phyloP scores from a whole-genome alignment of 2,113 vertebrate genomes.

The Alouatta palliata region DNA sequence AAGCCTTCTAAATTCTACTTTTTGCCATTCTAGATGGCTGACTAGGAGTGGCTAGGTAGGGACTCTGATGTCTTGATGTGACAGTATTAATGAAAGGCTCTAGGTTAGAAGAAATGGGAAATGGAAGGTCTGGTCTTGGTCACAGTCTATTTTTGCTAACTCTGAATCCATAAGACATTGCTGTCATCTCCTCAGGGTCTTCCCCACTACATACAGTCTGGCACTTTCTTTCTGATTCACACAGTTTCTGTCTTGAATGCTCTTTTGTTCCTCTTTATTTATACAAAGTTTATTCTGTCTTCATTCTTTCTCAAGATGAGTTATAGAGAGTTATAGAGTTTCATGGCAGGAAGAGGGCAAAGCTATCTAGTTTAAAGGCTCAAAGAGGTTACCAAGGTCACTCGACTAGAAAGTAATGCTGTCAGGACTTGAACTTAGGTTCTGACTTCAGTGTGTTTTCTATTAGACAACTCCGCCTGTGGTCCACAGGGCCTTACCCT shows the following conservation, averaged over 20 bases:
- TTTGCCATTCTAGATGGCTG: background rate
- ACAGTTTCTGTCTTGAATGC: conserved; percentile 49
- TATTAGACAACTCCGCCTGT: background rate
- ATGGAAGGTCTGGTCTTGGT: background rate
- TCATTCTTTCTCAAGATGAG: conserved; percentile 66
- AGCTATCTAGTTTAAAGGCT: conserved; percentile 53
- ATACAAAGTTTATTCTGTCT: conserved; percentile 47
- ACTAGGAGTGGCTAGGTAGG: background rate
- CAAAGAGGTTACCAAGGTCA: conserved; percentile 40
- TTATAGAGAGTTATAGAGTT: conserved; percentile 62
- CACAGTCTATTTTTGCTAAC: background rate
- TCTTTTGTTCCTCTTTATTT: conserved; percentile 54
- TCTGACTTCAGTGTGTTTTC: conserved; percentile 37
- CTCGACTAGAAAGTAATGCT: conserved; percentile 19
- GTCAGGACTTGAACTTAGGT: conserved; percentile 39
- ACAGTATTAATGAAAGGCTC: background rate
- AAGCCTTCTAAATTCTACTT: background rate
- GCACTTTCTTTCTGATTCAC: background rate
- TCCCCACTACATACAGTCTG: background rate
- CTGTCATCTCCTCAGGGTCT: background rate
- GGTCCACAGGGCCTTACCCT: background rate
- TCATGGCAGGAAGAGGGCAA: conserved; percentile 70
- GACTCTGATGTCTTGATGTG: background rate
- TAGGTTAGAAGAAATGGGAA: background rate
- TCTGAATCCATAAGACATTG: background rate